Conservation (phyloP, 2,888 invertebrate genomes). For the Sphaerophoria rueppellii region DNA sequence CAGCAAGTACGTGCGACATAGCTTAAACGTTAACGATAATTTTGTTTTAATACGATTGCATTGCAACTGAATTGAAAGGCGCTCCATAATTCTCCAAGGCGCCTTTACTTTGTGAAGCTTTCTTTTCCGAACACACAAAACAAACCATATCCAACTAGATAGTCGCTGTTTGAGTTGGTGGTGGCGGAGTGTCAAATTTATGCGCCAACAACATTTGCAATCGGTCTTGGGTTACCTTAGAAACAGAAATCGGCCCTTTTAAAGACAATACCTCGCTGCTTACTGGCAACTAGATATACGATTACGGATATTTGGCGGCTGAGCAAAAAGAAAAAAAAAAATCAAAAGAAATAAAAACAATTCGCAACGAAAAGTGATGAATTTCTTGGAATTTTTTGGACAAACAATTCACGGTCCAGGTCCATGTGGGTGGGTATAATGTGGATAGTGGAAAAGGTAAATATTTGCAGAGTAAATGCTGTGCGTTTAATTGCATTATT, state of each 20-base stretch:
- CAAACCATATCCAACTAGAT: background rate
- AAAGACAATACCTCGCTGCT: slow-evolving; percentile 52
- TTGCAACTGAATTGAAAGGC: slow-evolving; percentile 24
- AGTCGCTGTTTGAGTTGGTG: background rate
- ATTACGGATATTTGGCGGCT: slow-evolving; percentile 60
- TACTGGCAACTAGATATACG: slow-evolving; percentile 15
- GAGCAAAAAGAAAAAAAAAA: slow-evolving; percentile 9
- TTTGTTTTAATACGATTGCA: background rate
- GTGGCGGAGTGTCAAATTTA: slow-evolving; percentile 37
- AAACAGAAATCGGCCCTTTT: slow-evolving; percentile 50
- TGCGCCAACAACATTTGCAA: slow-evolving; percentile 42
- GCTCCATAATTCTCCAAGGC: slow-evolving; percentile 58
- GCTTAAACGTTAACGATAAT: background rate
- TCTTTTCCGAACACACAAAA: slow-evolving; percentile 21
- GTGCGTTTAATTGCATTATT: background rate
- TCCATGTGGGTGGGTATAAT: slow-evolving; percentile 36
- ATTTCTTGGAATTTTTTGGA: slow-evolving; percentile 46
- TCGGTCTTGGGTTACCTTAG: slow-evolving; percentile 50
- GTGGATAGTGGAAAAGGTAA: slow-evolving; percentile 19
- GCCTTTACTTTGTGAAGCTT: slow-evolving; percentile 60
- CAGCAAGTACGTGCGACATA: too few relatives aligned
- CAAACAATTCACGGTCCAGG: slow-evolving; percentile 20
- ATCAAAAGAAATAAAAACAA: slow-evolving; percentile 18
- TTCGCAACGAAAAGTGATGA: slow-evolving; percentile 47
- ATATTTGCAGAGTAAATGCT: slow-evolving; percentile 36